Evolutionary conservation across 2,888 invertebrate genomes (phyloP).

Genomic region (Pheosia tremula): DNA sequence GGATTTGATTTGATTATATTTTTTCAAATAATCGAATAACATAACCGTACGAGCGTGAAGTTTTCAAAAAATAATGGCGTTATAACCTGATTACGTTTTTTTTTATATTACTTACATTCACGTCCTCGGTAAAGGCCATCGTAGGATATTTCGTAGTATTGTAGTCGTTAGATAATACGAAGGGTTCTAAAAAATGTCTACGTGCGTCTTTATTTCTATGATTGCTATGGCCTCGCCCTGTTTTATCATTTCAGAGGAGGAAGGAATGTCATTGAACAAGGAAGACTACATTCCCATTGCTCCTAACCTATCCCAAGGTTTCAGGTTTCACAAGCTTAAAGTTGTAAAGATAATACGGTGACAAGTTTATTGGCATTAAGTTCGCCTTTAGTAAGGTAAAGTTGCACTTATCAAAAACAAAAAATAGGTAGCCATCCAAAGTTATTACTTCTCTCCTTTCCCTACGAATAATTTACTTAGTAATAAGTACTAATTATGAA

Average conservation of each 20-base stretch:
- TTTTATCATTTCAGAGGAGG: slow-evolving; percentile 21
- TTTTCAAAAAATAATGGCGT: slow-evolving; percentile 39
- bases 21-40: slow-evolving; percentile 30
- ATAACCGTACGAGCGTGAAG: slow-evolving; percentile 54
- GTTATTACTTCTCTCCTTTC: no score
- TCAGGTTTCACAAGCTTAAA: no score
- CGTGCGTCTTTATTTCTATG: slow-evolving; percentile 36
- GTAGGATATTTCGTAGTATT: slow-evolving; percentile 17
- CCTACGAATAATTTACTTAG: no score
- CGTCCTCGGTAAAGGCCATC: slow-evolving; percentile 10
- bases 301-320: no score
- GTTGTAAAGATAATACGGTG: no score
- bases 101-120: slow-evolving; percentile 25
- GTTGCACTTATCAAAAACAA: no score
- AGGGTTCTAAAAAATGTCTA: slow-evolving; percentile 32
- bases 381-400: no score
- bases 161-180: slow-evolving; percentile 19
- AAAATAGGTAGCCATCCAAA: no score
- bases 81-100: slow-evolving; percentile 45
- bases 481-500: no score
- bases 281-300: no score
- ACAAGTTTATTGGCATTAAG: no score
- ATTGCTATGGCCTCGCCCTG: slow-evolving; percentile 32
- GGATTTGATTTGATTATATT: slow-evolving; percentile 30
- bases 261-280: not conserved